phyloP scores from a whole-genome alignment of 2,113 vertebrate species.

The Hemiprocne comata region DNA sequence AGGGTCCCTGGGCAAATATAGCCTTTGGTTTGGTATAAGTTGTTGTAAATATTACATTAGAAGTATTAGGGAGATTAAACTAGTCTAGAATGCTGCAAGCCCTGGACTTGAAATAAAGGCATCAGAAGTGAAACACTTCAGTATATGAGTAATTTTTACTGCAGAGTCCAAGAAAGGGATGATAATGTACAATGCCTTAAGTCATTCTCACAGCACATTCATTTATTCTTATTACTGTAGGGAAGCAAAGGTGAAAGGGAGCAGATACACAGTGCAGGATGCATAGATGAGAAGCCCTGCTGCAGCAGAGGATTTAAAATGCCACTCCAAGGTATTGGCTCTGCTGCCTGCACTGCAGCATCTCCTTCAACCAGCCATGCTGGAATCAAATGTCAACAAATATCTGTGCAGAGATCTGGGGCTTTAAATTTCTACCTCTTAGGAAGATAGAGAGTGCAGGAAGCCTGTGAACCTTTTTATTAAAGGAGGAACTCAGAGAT shows the following conservation, averaged over 20 bases:
- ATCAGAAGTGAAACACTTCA: neutral
- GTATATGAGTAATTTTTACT: neutral
- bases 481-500: neutral
- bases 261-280: neutral
- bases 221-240: neutral
- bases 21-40: neutral
- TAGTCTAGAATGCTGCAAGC: neutral
- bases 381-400: neutral
- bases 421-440: neutral
- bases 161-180: neutral
- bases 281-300: neutral
- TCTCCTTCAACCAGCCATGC: neutral
- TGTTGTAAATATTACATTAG: neutral
- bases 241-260: neutral
- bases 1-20: neutral
- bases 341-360: slow-evolving; percentile 36
- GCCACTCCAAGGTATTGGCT: neutral
- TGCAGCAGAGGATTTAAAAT: neutral
- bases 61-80: neutral
- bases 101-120: neutral
- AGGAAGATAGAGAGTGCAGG: neutral
- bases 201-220: neutral
- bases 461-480: neutral
- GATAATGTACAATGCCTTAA: neutral
- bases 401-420: neutral